A percentile compares a stretch with the other conserved stretches of the same genome.
Conservation (phyloP, 2,113 vertebrate genomes). For the Petromus typicus region DNA sequence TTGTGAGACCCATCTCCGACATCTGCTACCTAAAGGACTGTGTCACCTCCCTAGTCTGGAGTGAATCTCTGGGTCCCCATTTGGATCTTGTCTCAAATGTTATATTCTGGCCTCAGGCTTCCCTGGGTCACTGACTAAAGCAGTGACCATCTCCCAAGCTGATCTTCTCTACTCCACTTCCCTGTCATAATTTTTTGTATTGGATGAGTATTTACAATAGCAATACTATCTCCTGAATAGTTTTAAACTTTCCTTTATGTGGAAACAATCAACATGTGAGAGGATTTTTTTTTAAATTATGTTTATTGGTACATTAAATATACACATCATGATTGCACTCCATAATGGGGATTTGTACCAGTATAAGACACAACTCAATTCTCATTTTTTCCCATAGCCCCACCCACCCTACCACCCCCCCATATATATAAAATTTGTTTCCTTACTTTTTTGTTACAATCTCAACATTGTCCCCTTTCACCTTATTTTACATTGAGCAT, state of each 20-base stretch:
- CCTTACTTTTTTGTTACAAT: too few relatives aligned
- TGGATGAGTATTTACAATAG: background rate
- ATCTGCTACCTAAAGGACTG: background rate
- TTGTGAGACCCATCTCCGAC: background rate
- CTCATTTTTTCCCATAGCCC: too few relatives aligned
- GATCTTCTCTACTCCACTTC: background rate
- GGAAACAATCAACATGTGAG: background rate
- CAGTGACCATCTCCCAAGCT: accelerated
- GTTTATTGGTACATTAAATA: too few relatives aligned
- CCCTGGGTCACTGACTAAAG: background rate
- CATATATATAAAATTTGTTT: too few relatives aligned
- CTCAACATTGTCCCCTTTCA: too few relatives aligned
- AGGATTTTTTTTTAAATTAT: too few relatives aligned
- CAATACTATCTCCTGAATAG: background rate
- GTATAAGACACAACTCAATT: too few relatives aligned
- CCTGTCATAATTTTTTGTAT: background rate
- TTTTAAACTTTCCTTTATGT: background rate
- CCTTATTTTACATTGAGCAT: too few relatives aligned
- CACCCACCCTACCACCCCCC: too few relatives aligned
- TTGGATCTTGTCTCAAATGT: background rate
- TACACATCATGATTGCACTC: too few relatives aligned
- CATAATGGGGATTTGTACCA: too few relatives aligned
- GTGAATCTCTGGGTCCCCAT: background rate
- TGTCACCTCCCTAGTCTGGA: background rate
- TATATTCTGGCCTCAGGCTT: background rate